Base-by-base conservation (phyloP, 2,113 vertebrate species). In the Hippocampus abdominalis region DNA sequence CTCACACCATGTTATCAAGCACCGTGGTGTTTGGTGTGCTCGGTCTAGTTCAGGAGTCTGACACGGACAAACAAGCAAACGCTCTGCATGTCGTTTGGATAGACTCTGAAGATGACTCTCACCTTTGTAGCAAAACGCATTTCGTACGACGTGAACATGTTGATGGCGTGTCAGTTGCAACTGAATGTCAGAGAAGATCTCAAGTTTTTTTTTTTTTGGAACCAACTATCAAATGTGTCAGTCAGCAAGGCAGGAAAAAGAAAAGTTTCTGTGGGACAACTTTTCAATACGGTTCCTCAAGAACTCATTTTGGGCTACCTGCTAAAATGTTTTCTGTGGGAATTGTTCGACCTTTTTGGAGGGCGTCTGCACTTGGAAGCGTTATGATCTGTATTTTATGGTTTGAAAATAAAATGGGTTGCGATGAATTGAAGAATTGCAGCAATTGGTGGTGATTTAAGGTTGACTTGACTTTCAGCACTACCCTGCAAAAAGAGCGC, bases 1-100 rank as follows among this genome's bases (percentile, higher is more conserved):
- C 21, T 29, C 49, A 68, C 29, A 62, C 29, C 68, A 49, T 66
- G 69, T 60, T 20, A 57, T 67, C 25, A 68, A 74, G 60, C 20
- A 44, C 29, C 61, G 18, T 39, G 71, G 3, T 44, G 25, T 8
- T 3, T 66, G 46, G n/a, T 29, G 29, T 72, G 23, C 20, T 67
- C 48, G 16, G 4, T 49, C 15, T 49, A 49, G 46, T 5, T 49
- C 48, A 4, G 48, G 16, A 20, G 48, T 0, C 48, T 20, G 3
- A 49, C 5, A 48, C 46, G 16, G 15, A 48, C 46, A 42, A 40
- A 49, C 12, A 20, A 49, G 48, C 54, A 53, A 68, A 21, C 69
- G 68, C 32, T 42, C 57, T 61, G 57, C 57, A 29, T 60, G 18
- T 3, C 18, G 29, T 32, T 59, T 32, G 27, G 13, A 29, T 32